These are phyloP conservation scores for Varanus komodoensis DNA, from an alignment of 2,113 vertebrate genomes.

Conservation along the genomic window DNA sequence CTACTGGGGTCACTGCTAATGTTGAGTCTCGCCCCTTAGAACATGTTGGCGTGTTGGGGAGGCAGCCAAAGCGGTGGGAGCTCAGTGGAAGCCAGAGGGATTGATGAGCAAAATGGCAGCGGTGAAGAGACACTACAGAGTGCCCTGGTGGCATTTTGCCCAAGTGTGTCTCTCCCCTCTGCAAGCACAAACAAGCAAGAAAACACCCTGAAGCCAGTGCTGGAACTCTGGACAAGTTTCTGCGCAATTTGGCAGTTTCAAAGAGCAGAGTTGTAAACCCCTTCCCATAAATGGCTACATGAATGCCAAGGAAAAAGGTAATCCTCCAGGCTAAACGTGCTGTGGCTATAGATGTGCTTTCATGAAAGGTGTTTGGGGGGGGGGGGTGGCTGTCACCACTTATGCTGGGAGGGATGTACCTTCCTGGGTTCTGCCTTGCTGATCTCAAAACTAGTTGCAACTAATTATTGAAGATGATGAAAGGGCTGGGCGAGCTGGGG, in stretches of 20 bases:
- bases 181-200: no score
- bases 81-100: background rate
- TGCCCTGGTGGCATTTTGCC: background rate
- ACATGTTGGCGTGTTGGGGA: no score
- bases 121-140: background rate
- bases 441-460: background rate
- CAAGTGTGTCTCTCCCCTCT: background rate
- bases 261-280: background rate
- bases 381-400: background rate
- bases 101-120: background rate
- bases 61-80: no score
- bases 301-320: background rate
- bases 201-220: background rate
- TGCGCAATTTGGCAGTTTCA: background rate
- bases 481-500: background rate
- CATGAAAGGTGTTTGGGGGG: background rate
- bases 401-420: background rate
- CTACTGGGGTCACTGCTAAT: no score
- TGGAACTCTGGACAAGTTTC: background rate
- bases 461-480: background rate
- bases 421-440: background rate
- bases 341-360: background rate
- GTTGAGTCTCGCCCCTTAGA: no score
- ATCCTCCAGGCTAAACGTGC: background rate
- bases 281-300: background rate